Conservation (phyloP, 2,888 invertebrate species). For the Chymomyza caudatula region DNA sequence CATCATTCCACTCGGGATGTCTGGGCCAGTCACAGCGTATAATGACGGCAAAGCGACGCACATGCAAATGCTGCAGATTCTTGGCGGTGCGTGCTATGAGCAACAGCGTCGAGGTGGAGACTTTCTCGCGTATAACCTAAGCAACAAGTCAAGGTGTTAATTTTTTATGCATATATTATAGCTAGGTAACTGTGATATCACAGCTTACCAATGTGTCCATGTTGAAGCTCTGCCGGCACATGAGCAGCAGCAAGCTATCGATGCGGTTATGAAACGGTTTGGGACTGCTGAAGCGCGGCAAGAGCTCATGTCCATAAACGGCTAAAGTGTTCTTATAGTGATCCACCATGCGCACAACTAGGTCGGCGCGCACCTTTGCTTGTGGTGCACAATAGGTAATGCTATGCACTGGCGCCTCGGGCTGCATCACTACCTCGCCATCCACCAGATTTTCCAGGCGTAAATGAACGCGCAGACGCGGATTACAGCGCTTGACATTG, state of each 20-base stretch:
- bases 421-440: conserved; percentile 83
- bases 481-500: conserved; percentile 80
- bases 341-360: conserved; percentile 81
- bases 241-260: conserved; percentile 83
- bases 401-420: conserved; percentile 83
- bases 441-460: conserved; percentile 82
- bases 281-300: conserved; percentile 83
- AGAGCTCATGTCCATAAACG: conserved; percentile 83
- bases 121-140: conserved; percentile 85
- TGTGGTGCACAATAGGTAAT: conserved; percentile 83
- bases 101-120: conserved; percentile 87
- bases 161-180: neutral
- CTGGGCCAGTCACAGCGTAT: conserved; percentile 85
- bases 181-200: neutral
- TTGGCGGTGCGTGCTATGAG: conserved; percentile 83
- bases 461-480: conserved; percentile 83
- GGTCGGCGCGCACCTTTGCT: conserved; percentile 79
- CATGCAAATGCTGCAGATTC: conserved; percentile 81
- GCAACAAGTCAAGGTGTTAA: conserved; percentile 3
- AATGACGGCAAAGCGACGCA: conserved; percentile 86
- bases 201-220: conserved; percentile 83
- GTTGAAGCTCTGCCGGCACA: conserved; percentile 83
- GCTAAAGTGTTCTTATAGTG: conserved; percentile 82
- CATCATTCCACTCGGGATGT: conserved; percentile 83
- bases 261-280: conserved; percentile 85